phyloP scores from a whole-genome alignment of 2,888 invertebrate genomes.

The Hetaerina titia region DNA sequence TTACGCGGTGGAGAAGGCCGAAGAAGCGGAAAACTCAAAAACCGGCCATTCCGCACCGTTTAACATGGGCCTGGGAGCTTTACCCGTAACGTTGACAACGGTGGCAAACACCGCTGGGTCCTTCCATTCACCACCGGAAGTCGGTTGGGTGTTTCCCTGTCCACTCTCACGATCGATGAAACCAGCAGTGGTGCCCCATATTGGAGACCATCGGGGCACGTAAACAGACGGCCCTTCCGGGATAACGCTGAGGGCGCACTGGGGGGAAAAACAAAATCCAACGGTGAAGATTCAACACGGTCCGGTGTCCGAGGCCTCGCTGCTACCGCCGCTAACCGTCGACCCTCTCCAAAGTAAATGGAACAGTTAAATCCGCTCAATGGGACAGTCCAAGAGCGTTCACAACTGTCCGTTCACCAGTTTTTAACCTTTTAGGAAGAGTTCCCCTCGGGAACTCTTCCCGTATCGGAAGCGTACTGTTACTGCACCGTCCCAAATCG shows the following conservation, averaged over 20 bases:
- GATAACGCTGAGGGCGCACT: not conserved
- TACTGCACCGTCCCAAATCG: not conserved
- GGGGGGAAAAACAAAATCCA: not conserved
- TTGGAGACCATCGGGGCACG: not conserved
- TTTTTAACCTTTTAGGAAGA: not conserved
- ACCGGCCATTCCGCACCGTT: not conserved
- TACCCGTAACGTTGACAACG: constrained; percentile 4
- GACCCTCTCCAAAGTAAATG: not conserved
- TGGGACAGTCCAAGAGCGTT: not conserved
- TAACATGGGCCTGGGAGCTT: not conserved
- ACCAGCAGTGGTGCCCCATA: not conserved
- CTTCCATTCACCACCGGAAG: not conserved
- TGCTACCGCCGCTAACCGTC: not conserved
- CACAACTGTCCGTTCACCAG: not conserved
- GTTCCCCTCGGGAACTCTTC: not conserved
- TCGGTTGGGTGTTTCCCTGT: not conserved
- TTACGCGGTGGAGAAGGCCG: not conserved
- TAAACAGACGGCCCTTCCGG: not conserved
- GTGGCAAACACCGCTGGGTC: not conserved
- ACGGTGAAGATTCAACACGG: not conserved
- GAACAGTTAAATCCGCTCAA: not conserved
- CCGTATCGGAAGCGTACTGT: not conserved
- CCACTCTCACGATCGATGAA: not conserved
- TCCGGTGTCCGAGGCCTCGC: not conserved
- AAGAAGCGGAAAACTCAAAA: not conserved